Base-by-base conservation (phyloP, 1,140 invertebrate species). In the Drosophila mauritiana region DNA sequence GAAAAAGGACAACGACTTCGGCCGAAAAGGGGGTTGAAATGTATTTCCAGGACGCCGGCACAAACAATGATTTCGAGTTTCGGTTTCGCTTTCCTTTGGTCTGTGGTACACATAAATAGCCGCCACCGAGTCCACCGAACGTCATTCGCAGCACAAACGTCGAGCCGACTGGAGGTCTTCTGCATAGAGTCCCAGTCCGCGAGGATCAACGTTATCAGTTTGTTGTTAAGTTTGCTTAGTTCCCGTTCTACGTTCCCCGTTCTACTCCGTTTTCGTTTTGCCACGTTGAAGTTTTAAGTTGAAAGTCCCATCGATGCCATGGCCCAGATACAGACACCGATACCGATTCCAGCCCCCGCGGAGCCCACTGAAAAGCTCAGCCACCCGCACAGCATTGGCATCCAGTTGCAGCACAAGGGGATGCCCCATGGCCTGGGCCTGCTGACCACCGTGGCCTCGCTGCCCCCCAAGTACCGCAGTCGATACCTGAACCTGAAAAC, bases 91-190 rank as follows among this genome's bases (percentile, higher is more conserved):
- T 91, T 91, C 89, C 80, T 91, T 90, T 90, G 85, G 61, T 22
- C 46, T 22, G 27, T 52, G 37, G 76, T 72, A 82, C 67, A 89
- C 80, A 91, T 91, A 91, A 91, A 91, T 89, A 91, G 90, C 63
- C 75, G 84, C 56, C 84, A 55, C 73, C 76, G 74, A 67, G 73
- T 75, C 79, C 68, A 63, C 55, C 80, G 78, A 80, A 89, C 90
- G 83, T 91, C 90, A 91, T 91, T 91, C 90, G 83, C 88, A 91
- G 90, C 86, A 91, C 73, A 91, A 80, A 90, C 90, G 83, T 89
- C 80, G 90, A 84, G 86, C 83, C 84, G 90, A 90, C 78, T 85
- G 84, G 83, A 83, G 81, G 73, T 70, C 70, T 25, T 65, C 67
- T 48, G 48, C 55, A 20, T 49, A 52, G 31, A 52, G 59, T 31